Percentiles rank a stretch among this genome's conserved stretches.
Evolutionary conservation across 2,797 vertebrate genomes (phyloP).

Genomic region (Crypturellus tataupa): DNA sequence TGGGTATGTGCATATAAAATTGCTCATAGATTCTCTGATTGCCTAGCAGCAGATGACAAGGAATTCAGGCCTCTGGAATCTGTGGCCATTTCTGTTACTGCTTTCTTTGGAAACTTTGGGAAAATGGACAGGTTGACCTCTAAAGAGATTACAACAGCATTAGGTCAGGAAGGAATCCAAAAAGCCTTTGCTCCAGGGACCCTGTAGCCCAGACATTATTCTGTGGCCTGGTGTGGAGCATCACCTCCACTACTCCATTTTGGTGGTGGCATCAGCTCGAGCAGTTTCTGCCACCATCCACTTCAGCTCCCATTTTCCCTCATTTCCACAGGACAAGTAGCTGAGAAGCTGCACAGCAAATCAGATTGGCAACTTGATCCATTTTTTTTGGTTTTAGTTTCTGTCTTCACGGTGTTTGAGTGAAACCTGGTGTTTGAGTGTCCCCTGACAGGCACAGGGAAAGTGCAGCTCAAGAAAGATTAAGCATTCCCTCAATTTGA

Average conservation of each 20-base stretch:
- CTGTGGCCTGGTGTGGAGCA: neutral
- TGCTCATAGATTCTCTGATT: neutral
- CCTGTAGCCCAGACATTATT: neutral
- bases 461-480: too few relatives aligned
- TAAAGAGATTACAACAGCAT: neutral
- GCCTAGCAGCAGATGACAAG: neutral
- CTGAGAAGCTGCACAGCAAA: fast-evolving
- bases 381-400: neutral
- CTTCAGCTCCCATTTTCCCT: neutral
- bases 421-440: neutral
- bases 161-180: neutral
- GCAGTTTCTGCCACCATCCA: fast-evolving
- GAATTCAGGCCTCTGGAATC: neutral
- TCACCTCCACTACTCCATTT: neutral
- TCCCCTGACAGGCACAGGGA: too few relatives aligned
- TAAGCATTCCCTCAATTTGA: neutral
- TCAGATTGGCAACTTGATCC: neutral
- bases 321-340: neutral
- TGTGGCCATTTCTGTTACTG: neutral
- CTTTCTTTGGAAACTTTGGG: neutral
- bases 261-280: neutral
- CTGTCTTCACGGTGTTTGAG: neutral
- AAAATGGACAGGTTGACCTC: neutral
- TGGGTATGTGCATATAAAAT: neutral
- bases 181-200: neutral